Percentiles rank a stretch among this genome's conserved stretches.
Evolutionary conservation across 2,888 invertebrate species (phyloP).

Genomic region (Diarsia brunnea): DNA sequence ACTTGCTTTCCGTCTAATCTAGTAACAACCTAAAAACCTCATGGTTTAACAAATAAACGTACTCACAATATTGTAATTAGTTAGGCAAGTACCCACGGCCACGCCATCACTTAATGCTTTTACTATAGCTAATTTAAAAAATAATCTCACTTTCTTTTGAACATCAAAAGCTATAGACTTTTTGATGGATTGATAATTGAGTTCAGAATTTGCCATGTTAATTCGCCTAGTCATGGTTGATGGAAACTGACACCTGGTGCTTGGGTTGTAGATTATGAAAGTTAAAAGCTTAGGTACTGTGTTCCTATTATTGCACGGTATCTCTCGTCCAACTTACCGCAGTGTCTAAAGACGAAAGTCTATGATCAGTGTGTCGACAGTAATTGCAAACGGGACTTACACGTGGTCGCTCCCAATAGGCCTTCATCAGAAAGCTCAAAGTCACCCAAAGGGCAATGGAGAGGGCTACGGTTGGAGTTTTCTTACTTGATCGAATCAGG

Average conservation of each 20-base stretch:
- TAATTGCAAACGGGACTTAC: no score
- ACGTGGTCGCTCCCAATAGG: no score
- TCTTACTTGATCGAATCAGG: no score
- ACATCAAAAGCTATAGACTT: constrained; percentile 24
- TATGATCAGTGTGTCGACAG: no score
- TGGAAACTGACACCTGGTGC: constrained; percentile 17
- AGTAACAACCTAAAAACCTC: neutral
- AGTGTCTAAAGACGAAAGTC: no score
- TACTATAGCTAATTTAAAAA: constrained; percentile 38
- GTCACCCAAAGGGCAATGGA: no score
- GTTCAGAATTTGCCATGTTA: constrained; percentile 30
- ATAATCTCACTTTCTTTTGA: constrained; percentile 43
- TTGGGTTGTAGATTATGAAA: constrained; percentile 12
- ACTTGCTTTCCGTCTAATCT: neutral
- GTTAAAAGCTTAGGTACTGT: constrained; percentile 6
- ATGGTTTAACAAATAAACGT: constrained; percentile 29
- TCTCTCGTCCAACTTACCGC: no score
- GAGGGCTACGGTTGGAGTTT: no score
- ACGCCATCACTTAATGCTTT: constrained; percentile 25
- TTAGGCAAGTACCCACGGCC: constrained; percentile 1
- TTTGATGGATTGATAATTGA: constrained; percentile 43
- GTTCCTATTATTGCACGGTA: neutral
- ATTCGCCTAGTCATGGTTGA: constrained; percentile 29
- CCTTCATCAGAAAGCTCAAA: no score
- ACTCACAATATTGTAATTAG: constrained; percentile 35